A percentile compares a stretch with the other conserved stretches of the same genome.
Conservation (phyloP, 2,888 invertebrate species). For the Phragmatobia fuliginosa region DNA sequence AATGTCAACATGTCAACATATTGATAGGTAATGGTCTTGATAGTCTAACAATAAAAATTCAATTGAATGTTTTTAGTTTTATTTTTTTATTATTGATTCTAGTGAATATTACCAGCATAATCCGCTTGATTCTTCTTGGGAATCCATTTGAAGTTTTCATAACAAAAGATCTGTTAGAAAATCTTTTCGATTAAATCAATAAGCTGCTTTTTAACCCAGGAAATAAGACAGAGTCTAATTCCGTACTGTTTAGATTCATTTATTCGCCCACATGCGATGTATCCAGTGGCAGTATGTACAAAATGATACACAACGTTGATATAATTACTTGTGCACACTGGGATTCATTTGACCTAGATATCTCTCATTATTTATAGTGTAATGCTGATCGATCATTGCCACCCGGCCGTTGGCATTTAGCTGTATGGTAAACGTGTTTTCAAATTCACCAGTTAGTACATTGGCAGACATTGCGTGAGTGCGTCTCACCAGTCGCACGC, state of each 20-base stretch:
- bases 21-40: too few species aligned
- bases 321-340: conserved; percentile 36
- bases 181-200: not conserved
- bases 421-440: conserved; percentile 60
- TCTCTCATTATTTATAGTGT: conserved; percentile 52
- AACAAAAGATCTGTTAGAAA: not conserved
- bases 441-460: conserved; percentile 64
- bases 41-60: too few species aligned
- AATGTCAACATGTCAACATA: too few species aligned
- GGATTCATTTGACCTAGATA: conserved; percentile 54
- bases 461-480: conserved; percentile 75
- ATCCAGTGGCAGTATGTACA: conserved; percentile 31
- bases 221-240: not conserved
- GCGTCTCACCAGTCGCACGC: conserved; percentile 68
- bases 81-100: too few species aligned
- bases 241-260: conserved; percentile 18
- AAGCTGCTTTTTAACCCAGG: not conserved
- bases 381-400: conserved; percentile 65
- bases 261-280: conserved; percentile 25
- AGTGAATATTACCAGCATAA: too few species aligned
- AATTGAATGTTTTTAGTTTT: too few species aligned
- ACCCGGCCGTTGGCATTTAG: conserved; percentile 71
- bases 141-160: not conserved
- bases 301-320: conserved; percentile 31
- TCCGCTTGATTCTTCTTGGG: not conserved